A percentile compares a stretch with the other conserved stretches of the same genome.
Conservation (phyloP, 2,113 vertebrate genomes). For the Xyliphius kryptos region DNA sequence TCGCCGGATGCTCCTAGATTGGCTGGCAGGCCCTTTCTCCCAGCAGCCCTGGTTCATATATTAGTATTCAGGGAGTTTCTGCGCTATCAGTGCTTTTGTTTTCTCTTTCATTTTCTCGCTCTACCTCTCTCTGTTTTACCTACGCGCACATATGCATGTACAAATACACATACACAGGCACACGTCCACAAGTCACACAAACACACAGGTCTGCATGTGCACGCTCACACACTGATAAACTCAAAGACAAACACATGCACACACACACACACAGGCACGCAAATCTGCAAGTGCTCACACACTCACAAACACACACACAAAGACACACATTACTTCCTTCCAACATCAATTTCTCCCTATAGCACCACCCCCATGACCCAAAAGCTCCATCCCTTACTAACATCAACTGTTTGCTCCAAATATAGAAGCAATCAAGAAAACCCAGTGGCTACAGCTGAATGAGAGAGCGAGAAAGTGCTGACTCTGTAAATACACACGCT, state of each 20-base stretch:
- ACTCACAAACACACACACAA: too few species aligned
- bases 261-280: constrained; percentile 4
- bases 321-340: not conserved
- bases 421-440: constrained; percentile 47
- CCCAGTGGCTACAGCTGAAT: constrained; percentile 40
- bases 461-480: constrained; percentile 33
- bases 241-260: not conserved
- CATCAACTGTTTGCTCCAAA: constrained; percentile 42
- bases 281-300: too few species aligned
- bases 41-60: constrained; percentile 50
- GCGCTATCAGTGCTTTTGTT: constrained; percentile 41
- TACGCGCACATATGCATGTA: too few species aligned
- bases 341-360: not conserved
- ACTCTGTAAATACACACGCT: constrained; percentile 34
- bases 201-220: too few species aligned
- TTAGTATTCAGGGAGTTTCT: constrained; percentile 59
- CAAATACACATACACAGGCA: too few species aligned
- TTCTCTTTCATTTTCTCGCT: constrained; percentile 20
- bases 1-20: constrained; percentile 54
- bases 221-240: not conserved
- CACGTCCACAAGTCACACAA: too few species aligned
- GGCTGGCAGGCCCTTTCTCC: constrained; percentile 51
- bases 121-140: too few species aligned
- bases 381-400: not conserved
- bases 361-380: not conserved